Base-by-base conservation (phyloP, 1,140 invertebrate species). In the Ceratina calcarata region DNA sequence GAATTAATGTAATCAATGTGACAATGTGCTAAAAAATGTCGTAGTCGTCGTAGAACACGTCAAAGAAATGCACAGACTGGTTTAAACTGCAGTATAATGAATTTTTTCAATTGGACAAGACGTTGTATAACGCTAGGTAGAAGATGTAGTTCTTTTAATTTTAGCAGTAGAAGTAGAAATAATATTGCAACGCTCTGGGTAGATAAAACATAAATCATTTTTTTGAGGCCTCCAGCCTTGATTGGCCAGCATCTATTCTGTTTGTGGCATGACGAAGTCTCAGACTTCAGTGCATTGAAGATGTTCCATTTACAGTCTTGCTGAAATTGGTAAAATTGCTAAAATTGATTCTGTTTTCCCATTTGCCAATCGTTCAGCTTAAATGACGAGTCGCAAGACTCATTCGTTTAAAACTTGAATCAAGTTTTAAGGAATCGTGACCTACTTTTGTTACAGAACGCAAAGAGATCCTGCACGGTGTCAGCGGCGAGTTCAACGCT, bases 401-500 rank as follows among this genome's bases (percentile, higher is more conserved):
- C n/a, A n/a, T 32, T 32, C 27, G 4, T 32, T 32, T 32, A 32
- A 32, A 32, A n/a, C n/a, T n/a, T n/a, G n/a, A n/a, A n/a, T n/a
- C n/a, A n/a, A n/a, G n/a, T n/a, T n/a, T n/a, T n/a, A n/a, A 32
- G 4, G 27, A 32, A 32, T 32, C 27, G 27, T 32, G 27, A 32
- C 27, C 90, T 90, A 18, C 86, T 70, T 91, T 90, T 80, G 78
- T 94, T 94, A 4, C 91, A 96, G 95, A 93, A 67, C 92, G 93
- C 74, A 95, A 95, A 72, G 93, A 94, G 67, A 95, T 97, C 78
- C 92, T 97, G 8, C 95, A 96, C 86, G 94, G 93, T 22, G 92
- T 96, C 0, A 95, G 94, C 20, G 95, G 95, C 2, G 94, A 94
- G 86, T 96, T 96, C 88, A 93, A 93, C 58, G 95, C 95, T 0